Base-by-base conservation (phyloP, 2,888 invertebrate species). In the Cheilosia soror region DNA sequence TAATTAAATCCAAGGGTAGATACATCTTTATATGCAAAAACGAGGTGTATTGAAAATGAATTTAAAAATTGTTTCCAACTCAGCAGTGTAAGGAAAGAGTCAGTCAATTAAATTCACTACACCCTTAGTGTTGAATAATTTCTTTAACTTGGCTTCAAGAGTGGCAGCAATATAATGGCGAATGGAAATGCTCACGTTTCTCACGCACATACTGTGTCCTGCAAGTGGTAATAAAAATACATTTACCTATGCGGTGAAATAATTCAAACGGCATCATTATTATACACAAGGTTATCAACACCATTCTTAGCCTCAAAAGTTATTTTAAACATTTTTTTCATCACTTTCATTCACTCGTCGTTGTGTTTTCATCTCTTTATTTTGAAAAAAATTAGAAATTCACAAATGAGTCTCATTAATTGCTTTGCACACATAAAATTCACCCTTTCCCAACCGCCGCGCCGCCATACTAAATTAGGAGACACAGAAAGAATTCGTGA, bases 381-480 rank as follows among this genome's bases (percentile, higher is more conserved):
- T 62, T 69, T 31, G 29, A 60, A 57, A 29, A 42, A 33, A 60
- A 49, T 76, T 58, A 53, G 51, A 62, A 60, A 53, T 69, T 69
- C 57, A 33, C 51, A 76, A 77, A 68, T 68, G 69, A 62, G 44
- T 47, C 53, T 69, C 77, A 77, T 63, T 78, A 71, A 78, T 78
- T 78, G 78, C 57, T 57, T 63, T 27, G 37, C 55, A 55, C 68
- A 63, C 51, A 47, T 29, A 40, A 13, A 40, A 15, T 20, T 49
- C 51, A 49, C 40, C 15, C 47, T 6, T 31, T 20, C 2, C 20
- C 13, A 5, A 31, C 25, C 11, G 6, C 13, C 47, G 11, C 11
- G 6, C 13, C 47, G 11, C 33, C 27, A 51, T 29, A 51, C 27
- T 44, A 44, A 53, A 62, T 53, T 29, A 66, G 47, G 27, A 63